Percentiles rank a stretch among this genome's conserved stretches.
phyloP scores from a whole-genome alignment of 1,140 invertebrate species.

The Pseudomyrmex pallidus region DNA sequence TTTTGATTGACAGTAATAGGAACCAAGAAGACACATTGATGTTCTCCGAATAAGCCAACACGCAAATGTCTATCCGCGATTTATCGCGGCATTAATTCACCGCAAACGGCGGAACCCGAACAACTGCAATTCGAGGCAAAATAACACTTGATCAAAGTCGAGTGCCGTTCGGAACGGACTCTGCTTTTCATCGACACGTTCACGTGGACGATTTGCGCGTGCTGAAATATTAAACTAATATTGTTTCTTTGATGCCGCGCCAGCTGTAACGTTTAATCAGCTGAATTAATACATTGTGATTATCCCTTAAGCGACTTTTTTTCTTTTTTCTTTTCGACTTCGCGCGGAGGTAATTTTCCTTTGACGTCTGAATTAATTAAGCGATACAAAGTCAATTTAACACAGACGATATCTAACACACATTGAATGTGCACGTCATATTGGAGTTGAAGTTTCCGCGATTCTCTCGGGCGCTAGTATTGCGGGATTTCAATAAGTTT shows the following conservation, averaged over 20 bases:
- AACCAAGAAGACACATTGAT: not conserved
- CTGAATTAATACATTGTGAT: not conserved
- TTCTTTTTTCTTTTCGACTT: not conserved
- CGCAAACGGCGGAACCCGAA: not conserved
- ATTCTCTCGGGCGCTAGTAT: not conserved
- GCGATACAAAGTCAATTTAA: not conserved
- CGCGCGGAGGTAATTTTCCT: not conserved
- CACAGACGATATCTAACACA: not conserved
- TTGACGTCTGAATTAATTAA: no score
- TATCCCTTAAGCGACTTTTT: not conserved
- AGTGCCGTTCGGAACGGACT: slow-evolving; percentile 36
- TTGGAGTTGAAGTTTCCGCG: not conserved
- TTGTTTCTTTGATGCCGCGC: slow-evolving; percentile 3
- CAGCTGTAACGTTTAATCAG: slow-evolving; percentile 11
- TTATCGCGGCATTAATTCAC: slow-evolving; percentile 13
- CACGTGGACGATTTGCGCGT: not conserved
- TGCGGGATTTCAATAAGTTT: not conserved
- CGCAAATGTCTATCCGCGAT: not conserved
- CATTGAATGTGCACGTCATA: not conserved
- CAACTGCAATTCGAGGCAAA: slow-evolving; percentile 31
- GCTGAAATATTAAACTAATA: slow-evolving; percentile 26
- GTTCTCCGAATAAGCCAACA: not conserved
- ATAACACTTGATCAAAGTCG: slow-evolving; percentile 52
- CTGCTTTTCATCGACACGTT: slow-evolving; percentile 40
- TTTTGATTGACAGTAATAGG: no score